A percentile compares a stretch with the other conserved stretches of the same genome.
These are phyloP conservation scores for Gastrophysa polygoni DNA, from an alignment of 2,888 invertebrate species.

Conservation along the genomic window DNA sequence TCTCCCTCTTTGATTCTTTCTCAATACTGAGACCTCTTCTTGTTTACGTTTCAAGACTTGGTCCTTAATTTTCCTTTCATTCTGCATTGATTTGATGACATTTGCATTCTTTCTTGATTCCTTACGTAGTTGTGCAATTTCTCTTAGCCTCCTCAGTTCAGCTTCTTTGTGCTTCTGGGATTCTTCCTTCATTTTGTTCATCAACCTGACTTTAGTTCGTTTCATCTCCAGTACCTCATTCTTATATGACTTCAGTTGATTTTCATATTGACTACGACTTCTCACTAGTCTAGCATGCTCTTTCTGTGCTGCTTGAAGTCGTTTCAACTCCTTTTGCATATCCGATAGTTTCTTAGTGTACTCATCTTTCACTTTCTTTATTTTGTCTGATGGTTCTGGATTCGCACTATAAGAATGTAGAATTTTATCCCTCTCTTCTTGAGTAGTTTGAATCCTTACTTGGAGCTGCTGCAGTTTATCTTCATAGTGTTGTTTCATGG, in stretches of 20 bases:
- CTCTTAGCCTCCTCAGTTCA: slow-evolving; percentile 77
- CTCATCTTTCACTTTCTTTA: slow-evolving; percentile 83
- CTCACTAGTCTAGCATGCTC: slow-evolving; percentile 87
- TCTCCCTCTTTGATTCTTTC: slow-evolving; percentile 66
- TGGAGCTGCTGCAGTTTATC: slow-evolving; percentile 85
- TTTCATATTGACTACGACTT: slow-evolving; percentile 79
- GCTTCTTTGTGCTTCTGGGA: slow-evolving; percentile 83
- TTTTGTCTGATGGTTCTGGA: slow-evolving; percentile 71
- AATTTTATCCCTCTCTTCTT: slow-evolving; percentile 90
- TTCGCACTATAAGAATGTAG: slow-evolving; percentile 61
- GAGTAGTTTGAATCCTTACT: slow-evolving; percentile 83
- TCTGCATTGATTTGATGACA: slow-evolving; percentile 84
- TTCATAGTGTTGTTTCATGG: slow-evolving; percentile 90
- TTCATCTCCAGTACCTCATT: slow-evolving; percentile 83
- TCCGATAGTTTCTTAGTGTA: slow-evolving; percentile 84
- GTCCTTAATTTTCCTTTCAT: slow-evolving; percentile 84
- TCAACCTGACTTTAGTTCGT: slow-evolving; percentile 80
- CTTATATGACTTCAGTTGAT: slow-evolving; percentile 72
- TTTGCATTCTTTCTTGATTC: slow-evolving; percentile 88
- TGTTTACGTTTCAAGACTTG: slow-evolving; percentile 86
- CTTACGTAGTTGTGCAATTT: slow-evolving; percentile 90
- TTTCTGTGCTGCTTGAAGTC: slow-evolving; percentile 83
- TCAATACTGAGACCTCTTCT: slow-evolving; percentile 84
- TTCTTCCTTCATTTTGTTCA: slow-evolving; percentile 94
- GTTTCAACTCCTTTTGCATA: slow-evolving; percentile 85